Conservation (phyloP, 2,797 vertebrate species). For the Okamejei kenojei region DNA sequence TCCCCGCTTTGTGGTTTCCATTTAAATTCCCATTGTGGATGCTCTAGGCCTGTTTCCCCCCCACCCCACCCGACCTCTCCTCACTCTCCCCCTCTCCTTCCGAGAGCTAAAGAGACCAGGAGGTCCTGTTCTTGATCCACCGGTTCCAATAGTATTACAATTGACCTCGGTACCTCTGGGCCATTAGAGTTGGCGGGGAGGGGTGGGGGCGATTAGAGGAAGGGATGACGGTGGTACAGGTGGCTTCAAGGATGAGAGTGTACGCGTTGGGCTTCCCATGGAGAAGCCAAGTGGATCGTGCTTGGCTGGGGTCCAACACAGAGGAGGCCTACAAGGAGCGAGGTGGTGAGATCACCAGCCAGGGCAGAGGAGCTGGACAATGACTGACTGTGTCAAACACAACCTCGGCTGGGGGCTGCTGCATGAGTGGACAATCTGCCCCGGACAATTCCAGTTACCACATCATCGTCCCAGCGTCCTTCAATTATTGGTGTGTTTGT, state of each 20-base stretch:
- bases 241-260: not conserved
- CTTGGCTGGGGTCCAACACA: not conserved
- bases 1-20: not conserved
- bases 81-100: not conserved
- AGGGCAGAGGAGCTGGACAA: not conserved
- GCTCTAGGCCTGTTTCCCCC: no score
- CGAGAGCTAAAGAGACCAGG: not conserved
- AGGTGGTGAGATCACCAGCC: not conserved
- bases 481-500: constrained; percentile 14
- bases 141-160: no score
- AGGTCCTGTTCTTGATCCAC: not conserved
- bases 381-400: not conserved
- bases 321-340: not conserved
- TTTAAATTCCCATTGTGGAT: not conserved
- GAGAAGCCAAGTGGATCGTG: not conserved
- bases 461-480: constrained; percentile 1
- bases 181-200: not conserved
- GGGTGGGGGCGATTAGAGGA: not conserved
- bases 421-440: no score
- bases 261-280: not conserved
- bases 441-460: not conserved
- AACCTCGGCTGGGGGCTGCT: not conserved
- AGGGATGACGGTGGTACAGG: no score
- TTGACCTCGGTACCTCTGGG: not conserved
- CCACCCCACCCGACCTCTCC: not conserved